These are phyloP conservation scores for Sussaba pulchella DNA, from an alignment of 2,888 invertebrate genomes.

Conservation along the genomic window DNA sequence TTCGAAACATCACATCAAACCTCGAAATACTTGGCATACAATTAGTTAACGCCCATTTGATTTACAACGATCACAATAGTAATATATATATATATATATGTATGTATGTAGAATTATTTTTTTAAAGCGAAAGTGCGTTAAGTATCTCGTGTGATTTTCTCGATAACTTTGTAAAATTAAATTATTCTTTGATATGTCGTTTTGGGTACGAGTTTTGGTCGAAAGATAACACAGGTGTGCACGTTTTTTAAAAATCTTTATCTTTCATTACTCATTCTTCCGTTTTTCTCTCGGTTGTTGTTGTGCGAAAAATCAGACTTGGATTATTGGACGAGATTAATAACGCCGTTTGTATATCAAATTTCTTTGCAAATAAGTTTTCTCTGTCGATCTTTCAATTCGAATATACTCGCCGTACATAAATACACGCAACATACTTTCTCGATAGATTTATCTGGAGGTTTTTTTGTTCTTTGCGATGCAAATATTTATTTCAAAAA, in stretches of 20 bases:
- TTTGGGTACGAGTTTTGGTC: conserved; percentile 62
- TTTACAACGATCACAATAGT: conserved; percentile 37
- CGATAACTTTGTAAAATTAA: conserved; percentile 27
- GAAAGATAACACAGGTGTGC: conserved; percentile 53
- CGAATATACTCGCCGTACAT: not conserved
- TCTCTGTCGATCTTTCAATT: no score
- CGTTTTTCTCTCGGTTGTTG: conserved; percentile 24
- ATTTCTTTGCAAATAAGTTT: conserved; percentile 20
- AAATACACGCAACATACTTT: not conserved
- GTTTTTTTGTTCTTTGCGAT: conserved; percentile 8
- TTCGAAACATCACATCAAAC: conserved; percentile 32
- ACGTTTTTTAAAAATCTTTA: conserved; percentile 12
- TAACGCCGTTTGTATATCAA: conserved; percentile 14
- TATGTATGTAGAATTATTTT: not conserved
- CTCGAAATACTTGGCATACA: conserved; percentile 20
- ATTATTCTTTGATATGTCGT: conserved; percentile 66
- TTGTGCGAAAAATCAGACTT: conserved; percentile 67
- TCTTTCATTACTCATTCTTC: conserved; percentile 15
- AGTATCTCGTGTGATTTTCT: conserved; percentile 1
- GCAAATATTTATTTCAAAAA: conserved; percentile 17
- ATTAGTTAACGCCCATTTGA: conserved; percentile 15
- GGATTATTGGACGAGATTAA: conserved; percentile 44
- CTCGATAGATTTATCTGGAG: not conserved
- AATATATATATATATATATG: conserved; percentile 25
- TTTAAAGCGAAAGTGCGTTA: conserved; percentile 41